phyloP scores from a whole-genome alignment of 2,888 invertebrate genomes.

The Synanthedon andrenaeformis region DNA sequence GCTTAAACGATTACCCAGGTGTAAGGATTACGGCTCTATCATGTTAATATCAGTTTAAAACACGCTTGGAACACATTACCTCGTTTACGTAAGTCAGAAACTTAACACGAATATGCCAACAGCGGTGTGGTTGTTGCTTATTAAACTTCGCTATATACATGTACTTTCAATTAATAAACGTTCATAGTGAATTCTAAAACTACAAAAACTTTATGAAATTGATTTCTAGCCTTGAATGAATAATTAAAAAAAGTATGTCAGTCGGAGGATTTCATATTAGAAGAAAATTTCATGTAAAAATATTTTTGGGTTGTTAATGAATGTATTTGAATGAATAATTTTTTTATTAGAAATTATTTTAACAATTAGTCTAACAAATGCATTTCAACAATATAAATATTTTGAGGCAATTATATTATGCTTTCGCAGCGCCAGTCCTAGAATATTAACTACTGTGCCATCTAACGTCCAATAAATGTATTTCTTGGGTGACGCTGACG shows the following conservation, averaged over 20 bases:
- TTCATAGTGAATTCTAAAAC: not conserved
- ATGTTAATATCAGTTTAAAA: constrained; percentile 35
- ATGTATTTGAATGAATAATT: too few species aligned
- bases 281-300: too few species aligned
- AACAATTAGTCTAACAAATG: too few species aligned
- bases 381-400: too few species aligned
- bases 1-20: not conserved
- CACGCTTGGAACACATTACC: constrained; percentile 29
- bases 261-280: too few species aligned
- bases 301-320: too few species aligned
- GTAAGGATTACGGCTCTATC: constrained; percentile 9
- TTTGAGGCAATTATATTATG: too few species aligned
- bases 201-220: not conserved
- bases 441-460: too few species aligned
- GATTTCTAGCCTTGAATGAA: not conserved
- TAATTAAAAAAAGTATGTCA: constrained; percentile 2
- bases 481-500: too few species aligned
- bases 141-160: constrained; percentile 44
- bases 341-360: too few species aligned
- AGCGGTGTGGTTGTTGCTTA: constrained; percentile 40
- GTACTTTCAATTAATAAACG: constrained; percentile 6
- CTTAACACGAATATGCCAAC: constrained; percentile 26
- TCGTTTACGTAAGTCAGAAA: constrained; percentile 25
- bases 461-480: too few species aligned
- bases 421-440: too few species aligned